Conservation (phyloP, 2,888 invertebrate species). For the Automeris io region DNA sequence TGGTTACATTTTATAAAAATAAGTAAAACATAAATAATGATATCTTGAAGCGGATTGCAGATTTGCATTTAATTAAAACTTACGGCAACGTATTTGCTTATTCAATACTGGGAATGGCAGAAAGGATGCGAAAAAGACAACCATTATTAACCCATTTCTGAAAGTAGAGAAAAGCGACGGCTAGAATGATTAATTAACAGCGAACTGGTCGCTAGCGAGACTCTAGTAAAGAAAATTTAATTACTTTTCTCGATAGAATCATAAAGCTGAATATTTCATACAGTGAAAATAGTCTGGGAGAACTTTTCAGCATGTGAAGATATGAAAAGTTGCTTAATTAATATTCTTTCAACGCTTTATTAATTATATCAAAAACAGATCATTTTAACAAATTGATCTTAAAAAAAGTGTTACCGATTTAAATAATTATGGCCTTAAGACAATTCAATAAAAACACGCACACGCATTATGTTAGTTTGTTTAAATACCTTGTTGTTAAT, state of each 20-base stretch:
- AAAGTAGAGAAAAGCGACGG: conserved; percentile 50
- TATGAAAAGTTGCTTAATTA: background rate
- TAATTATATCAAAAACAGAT: too few relatives aligned
- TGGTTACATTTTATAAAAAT: too few relatives aligned
- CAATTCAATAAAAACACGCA: too few relatives aligned
- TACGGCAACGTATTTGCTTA: conserved; percentile 38
- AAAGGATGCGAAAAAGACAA: conserved; percentile 56
- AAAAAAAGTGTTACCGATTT: too few relatives aligned
- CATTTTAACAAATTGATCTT: too few relatives aligned
- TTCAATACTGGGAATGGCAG: conserved; percentile 51
- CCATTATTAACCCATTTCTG: conserved; percentile 60
- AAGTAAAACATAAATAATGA: too few relatives aligned
- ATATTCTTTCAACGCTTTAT: too few relatives aligned
- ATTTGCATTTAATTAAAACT: conserved; percentile 38
- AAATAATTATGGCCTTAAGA: too few relatives aligned
- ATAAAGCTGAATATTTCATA: conserved; percentile 59
- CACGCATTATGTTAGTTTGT: too few relatives aligned
- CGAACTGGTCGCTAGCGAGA: conserved; percentile 50
- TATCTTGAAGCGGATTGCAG: conserved; percentile 22
- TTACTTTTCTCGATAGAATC: conserved; percentile 63
- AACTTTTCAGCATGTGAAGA: background rate
- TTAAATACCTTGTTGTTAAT: too few relatives aligned
- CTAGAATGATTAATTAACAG: conserved; percentile 63
- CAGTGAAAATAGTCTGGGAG: conserved; percentile 35
- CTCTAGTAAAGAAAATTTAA: conserved; percentile 58